Evolutionary conservation across 2,888 invertebrate genomes (phyloP).

Genomic region (Cheilosia vulpina): DNA sequence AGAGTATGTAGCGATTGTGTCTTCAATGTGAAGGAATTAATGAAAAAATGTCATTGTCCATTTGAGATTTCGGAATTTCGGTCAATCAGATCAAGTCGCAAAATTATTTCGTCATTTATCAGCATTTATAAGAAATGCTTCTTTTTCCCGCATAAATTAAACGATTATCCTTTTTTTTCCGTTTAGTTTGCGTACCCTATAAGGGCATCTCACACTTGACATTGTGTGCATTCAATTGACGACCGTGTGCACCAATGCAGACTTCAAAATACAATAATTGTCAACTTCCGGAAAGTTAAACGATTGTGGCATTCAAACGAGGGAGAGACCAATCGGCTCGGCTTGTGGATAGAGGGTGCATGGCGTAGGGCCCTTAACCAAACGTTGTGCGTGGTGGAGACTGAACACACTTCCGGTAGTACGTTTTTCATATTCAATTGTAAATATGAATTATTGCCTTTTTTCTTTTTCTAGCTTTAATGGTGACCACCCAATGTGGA

Average conservation of each 20-base stretch:
- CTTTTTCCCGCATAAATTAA: slow-evolving; percentile 41
- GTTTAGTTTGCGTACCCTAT: neutral
- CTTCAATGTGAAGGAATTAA: slow-evolving; percentile 45
- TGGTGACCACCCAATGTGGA: too few species aligned
- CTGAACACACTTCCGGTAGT: slow-evolving; percentile 53
- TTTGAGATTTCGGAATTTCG: slow-evolving; percentile 39
- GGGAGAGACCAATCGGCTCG: slow-evolving; percentile 42
- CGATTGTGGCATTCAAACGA: slow-evolving; percentile 59
- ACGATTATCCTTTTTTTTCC: slow-evolving; percentile 36
- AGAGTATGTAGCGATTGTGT: slow-evolving; percentile 10
- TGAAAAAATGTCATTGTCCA: slow-evolving; percentile 22
- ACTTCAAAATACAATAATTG: slow-evolving; percentile 66
- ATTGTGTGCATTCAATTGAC: slow-evolving; percentile 50
- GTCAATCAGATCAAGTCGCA: slow-evolving; percentile 35
- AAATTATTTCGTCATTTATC: slow-evolving; percentile 51
- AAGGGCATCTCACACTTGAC: slow-evolving; percentile 25
- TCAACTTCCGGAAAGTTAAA: slow-evolving; percentile 73
- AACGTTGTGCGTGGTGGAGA: slow-evolving; percentile 43
- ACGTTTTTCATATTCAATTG: neutral
- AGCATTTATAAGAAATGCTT: slow-evolving; percentile 30
- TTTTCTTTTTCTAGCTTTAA: too few species aligned
- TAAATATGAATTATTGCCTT: too few species aligned
- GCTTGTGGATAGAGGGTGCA: slow-evolving; percentile 8
- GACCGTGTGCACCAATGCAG: slow-evolving; percentile 60
- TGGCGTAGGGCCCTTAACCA: slow-evolving; percentile 27